These are phyloP conservation scores for Spongilla lacustris DNA, from an alignment of 37 sponge, comb jelly and placozoan genomes.

Conservation along the genomic window DNA sequence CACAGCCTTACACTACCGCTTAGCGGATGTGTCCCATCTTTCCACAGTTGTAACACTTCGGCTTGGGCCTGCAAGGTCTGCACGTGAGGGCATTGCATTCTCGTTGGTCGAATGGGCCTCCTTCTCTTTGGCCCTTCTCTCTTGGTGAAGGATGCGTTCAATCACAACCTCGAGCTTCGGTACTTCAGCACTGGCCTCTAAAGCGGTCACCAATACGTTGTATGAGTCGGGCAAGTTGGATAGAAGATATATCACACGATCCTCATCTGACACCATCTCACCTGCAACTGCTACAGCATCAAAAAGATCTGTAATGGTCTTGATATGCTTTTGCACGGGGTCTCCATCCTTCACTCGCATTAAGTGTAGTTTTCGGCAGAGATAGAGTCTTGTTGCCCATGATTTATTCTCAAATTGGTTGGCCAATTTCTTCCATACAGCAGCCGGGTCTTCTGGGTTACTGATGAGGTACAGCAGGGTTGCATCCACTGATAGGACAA, in stretches of 20 bases:
- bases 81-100: slow-evolving; percentile 32
- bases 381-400: slow-evolving; percentile 54
- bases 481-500: slow-evolving; percentile 46
- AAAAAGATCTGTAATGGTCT: slow-evolving; percentile 54
- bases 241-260: slow-evolving; percentile 63
- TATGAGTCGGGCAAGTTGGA: slow-evolving; percentile 58
- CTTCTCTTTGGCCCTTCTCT: slow-evolving; percentile 38
- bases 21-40: slow-evolving; percentile 19
- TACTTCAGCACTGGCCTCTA: slow-evolving; percentile 48
- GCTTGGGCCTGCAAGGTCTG: slow-evolving; percentile 13
- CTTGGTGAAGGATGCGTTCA: slow-evolving; percentile 44
- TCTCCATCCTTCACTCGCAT: slow-evolving; percentile 52
- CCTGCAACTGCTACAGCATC: slow-evolving; percentile 48
- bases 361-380: slow-evolving; percentile 40
- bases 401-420: slow-evolving; percentile 62
- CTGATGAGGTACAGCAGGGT: slow-evolving; percentile 46
- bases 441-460: slow-evolving; percentile 57
- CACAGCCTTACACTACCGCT: slow-evolving; percentile 20
- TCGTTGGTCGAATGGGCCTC: slow-evolving; percentile 6
- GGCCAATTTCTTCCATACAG: slow-evolving; percentile 54
- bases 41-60: slow-evolving; percentile 38
- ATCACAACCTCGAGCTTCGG: slow-evolving; percentile 36
- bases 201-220: slow-evolving; percentile 55
- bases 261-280: slow-evolving; percentile 38
- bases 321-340: slow-evolving; percentile 62